Evolutionary conservation across 2,888 invertebrate species (phyloP), one percentile per base, ranked within the genome.

Genomic region (Timema podura): DNA sequence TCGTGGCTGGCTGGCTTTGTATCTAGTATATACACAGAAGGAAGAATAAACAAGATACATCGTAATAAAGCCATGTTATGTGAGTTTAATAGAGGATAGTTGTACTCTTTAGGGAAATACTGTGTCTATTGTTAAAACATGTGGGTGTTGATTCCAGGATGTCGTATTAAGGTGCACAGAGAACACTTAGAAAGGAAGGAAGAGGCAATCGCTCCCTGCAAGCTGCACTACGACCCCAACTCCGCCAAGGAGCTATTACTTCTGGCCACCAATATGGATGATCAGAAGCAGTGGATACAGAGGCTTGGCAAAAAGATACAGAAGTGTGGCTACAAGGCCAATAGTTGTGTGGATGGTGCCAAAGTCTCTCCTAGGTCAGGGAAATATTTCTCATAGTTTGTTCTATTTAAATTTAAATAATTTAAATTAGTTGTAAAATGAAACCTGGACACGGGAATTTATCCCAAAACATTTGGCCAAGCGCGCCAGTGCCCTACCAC

Each of bases 121-220:
- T 30, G 30, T 30, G 3, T 30, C 30, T 30, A 30, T 30, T 30
- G 30, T 30, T 30, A 30, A 30, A 30, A 30, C 30, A 30, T 57
- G n/a, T 64, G n/a, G 44, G n/a, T 10, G 16, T 10, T n/a, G 7
- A 16, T 66, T 69, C 48, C 80, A 92, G 96, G 96, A 76, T 98
- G 98, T 84, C 92, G 94, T 79, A 92, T 95, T 81, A 98, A 98
- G 86, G 93, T 98, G 79, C 98, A 99, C 84, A 94, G 95, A 82
- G 98, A 98, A 80, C 98, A 99, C 87, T 89, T 95, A 81, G 91
- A 93, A 77, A 86, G 88, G 76, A 90, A 89, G 77, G 88, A 89
- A 77, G 91, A 91, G 80, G 88, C 89, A 73, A 89, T 97, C 79
- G 94, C 95, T 74, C 96, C 97, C 65, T 98, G 98, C 85, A 98